Evolutionary conservation across 1,140 invertebrate species (phyloP).

Genomic region (Pseudobourletiella spinata): DNA sequence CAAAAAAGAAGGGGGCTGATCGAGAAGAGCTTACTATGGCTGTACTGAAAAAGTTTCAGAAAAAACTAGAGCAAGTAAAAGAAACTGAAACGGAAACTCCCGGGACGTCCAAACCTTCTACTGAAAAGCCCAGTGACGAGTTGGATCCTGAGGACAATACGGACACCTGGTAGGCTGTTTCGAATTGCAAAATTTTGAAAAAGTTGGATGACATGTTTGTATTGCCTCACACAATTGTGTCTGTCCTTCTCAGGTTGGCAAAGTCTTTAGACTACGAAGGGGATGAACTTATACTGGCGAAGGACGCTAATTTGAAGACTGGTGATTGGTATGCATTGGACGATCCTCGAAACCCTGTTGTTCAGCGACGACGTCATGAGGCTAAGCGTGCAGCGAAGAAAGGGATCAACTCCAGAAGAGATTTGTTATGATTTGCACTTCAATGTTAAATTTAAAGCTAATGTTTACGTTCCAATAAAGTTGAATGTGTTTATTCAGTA

Average conservation of each 20-base stretch:
- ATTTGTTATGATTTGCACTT: no score
- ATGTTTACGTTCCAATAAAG: no score
- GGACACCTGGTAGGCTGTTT: no score
- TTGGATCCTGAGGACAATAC: conserved; percentile 28
- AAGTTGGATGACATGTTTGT: no score
- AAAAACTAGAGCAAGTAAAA: conserved; percentile 59
- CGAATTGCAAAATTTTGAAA: no score
- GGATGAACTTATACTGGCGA: conserved; percentile 66
- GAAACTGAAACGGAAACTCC: conserved; percentile 45
- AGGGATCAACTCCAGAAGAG: background rate
- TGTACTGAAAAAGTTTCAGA: conserved; percentile 72
- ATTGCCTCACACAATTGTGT: no score
- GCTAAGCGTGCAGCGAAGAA: background rate
- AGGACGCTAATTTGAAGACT: conserved; percentile 87
- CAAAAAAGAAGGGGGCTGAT: conserved; percentile 52
- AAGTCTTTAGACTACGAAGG: conserved; percentile 73
- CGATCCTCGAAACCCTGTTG: conserved; percentile 89
- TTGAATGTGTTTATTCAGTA: no score
- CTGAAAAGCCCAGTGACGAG: conserved; percentile 37
- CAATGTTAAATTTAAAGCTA: no score
- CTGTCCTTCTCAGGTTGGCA: conserved; percentile 52
- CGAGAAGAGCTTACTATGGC: conserved; percentile 55
- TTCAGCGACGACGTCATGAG: conserved; percentile 69
- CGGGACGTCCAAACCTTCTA: conserved; percentile 37
- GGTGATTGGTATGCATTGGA: conserved; percentile 95